phyloP scores from a whole-genome alignment of 2,113 vertebrate genomes.

The Pteropus alecto region DNA sequence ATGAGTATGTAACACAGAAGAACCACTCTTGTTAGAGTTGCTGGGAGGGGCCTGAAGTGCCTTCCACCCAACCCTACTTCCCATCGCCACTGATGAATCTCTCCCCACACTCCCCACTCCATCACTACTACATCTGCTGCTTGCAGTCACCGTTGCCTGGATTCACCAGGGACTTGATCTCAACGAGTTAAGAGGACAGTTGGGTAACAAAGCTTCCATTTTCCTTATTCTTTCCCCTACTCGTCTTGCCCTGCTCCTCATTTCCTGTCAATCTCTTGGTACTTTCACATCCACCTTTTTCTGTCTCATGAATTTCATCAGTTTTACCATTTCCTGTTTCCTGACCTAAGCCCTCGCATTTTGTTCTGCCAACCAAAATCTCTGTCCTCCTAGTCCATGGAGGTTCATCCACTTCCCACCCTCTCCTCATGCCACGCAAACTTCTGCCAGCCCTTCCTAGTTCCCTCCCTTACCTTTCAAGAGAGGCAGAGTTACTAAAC shows the following conservation, averaged over 20 bases:
- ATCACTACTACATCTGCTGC: background rate
- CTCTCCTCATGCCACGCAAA: background rate
- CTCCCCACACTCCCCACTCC: fast-evolving
- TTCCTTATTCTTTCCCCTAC: background rate
- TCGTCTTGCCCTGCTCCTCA: background rate
- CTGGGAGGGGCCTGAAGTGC: background rate
- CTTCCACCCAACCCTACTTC: background rate
- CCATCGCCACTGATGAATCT: background rate
- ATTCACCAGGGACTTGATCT: background rate
- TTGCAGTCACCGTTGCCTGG: background rate
- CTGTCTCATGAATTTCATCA: background rate
- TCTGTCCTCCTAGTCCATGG: background rate
- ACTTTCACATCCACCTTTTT: background rate
- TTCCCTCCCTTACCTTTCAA: background rate
- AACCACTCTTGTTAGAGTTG: background rate
- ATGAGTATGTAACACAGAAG: background rate
- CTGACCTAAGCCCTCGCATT: background rate
- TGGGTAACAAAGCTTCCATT: background rate
- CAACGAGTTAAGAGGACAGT: fast-evolving
- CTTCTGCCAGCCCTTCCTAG: background rate
- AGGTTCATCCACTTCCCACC: background rate
- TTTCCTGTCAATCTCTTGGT: background rate
- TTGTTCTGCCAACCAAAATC: background rate
- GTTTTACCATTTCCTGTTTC: background rate
- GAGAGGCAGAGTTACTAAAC: background rate